Percentiles rank a stretch among this genome's conserved stretches.
These are phyloP conservation scores for Cyanoderma ruficeps DNA, from an alignment of 2,113 vertebrate genomes.

Conservation along the genomic window DNA sequence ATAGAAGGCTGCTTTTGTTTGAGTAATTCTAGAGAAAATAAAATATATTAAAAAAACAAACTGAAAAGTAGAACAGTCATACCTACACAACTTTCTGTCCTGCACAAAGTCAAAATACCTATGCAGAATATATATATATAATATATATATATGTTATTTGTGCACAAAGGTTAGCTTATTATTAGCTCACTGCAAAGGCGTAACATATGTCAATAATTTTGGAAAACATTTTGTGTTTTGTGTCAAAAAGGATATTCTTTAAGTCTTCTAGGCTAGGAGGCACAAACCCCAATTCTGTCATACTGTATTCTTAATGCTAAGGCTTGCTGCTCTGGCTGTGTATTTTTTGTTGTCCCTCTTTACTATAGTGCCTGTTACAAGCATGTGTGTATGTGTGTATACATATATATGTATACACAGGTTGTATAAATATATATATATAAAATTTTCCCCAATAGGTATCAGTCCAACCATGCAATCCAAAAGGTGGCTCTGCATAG, in stretches of 20 bases:
- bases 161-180: constrained; percentile 86
- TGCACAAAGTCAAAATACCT: constrained; percentile 90
- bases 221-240: constrained; percentile 74
- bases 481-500: constrained; percentile 83
- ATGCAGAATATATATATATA: constrained; percentile 84
- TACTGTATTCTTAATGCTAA: constrained; percentile 85
- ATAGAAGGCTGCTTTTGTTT: constrained; percentile 96
- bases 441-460: constrained; percentile 69
- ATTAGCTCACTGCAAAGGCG: constrained; percentile 83
- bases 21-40: constrained; percentile 90
- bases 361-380: constrained; percentile 78
- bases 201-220: constrained; percentile 77
- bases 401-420: constrained; percentile 70
- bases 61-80: constrained; percentile 85
- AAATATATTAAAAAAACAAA: constrained; percentile 76
- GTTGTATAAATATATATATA: constrained; percentile 77
- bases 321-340: constrained; percentile 86
- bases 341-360: constrained; percentile 73
- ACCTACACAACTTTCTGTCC: constrained; percentile 92
- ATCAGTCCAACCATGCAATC: constrained; percentile 81
- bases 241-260: constrained; percentile 74
- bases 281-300: constrained; percentile 78
- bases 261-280: constrained; percentile 80
- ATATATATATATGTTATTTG: constrained; percentile 77
- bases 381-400: constrained; percentile 71